Percentiles rank a stretch among this genome's conserved stretches.
Evolutionary conservation across 2,797 vertebrate species (phyloP).

Genomic region (Rhynchotus rufescens): DNA sequence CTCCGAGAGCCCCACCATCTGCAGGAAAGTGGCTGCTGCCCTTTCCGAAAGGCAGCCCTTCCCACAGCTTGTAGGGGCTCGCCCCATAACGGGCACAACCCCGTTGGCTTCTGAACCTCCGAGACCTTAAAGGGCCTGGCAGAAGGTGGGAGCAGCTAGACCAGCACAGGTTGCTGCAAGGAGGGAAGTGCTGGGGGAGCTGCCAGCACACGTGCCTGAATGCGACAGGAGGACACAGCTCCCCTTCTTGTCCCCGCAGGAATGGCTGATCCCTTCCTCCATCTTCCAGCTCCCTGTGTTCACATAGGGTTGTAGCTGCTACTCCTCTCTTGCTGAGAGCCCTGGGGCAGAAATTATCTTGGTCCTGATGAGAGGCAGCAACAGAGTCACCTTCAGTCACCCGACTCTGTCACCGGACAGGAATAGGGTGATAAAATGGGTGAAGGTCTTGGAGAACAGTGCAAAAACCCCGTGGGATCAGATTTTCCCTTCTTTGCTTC

Average conservation of each 20-base stretch:
- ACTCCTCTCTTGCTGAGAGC: background rate
- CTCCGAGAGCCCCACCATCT: background rate
- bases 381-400: background rate
- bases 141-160: background rate
- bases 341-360: background rate
- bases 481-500: background rate
- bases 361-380: background rate
- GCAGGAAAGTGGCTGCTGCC: background rate
- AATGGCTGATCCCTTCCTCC: background rate
- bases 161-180: background rate
- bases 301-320: background rate
- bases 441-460: background rate
- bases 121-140: background rate
- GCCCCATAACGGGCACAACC: background rate
- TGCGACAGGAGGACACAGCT: rapidly evolving
- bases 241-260: background rate
- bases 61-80: background rate
- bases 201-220: too few species aligned
- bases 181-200: background rate
- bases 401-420: background rate
- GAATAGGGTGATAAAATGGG: background rate
- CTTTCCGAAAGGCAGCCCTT: background rate
- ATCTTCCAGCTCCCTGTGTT: background rate
- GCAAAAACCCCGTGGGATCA: background rate
- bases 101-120: background rate